Conservation (phyloP, 2,888 invertebrate species). For the Microctonus hyperodae region DNA sequence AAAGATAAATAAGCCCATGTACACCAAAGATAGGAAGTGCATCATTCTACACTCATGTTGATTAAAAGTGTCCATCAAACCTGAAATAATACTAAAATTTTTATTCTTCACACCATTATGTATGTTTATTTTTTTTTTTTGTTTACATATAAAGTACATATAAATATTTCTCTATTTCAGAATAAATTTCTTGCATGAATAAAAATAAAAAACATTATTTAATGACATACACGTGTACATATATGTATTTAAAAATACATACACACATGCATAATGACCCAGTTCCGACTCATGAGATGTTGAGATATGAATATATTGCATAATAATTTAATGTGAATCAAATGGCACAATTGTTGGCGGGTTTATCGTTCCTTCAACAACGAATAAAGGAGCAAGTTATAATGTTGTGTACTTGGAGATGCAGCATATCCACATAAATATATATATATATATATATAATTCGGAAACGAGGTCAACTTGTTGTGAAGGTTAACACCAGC, state of each 20-base stretch:
- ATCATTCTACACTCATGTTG: background rate
- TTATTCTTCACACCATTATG: background rate
- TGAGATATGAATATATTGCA: background rate
- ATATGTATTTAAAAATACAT: no score
- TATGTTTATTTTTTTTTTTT: background rate
- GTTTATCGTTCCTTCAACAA: background rate
- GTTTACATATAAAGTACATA: background rate
- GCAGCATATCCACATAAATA: no score
- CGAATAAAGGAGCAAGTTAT: background rate
- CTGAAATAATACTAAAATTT: background rate
- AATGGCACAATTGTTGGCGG: background rate
- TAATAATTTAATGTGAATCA: background rate
- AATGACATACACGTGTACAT: background rate
- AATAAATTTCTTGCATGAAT: background rate
- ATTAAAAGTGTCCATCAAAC: background rate
- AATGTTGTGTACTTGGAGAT: no score
- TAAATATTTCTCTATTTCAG: background rate
- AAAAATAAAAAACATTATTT: background rate
- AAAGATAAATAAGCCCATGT: background rate
- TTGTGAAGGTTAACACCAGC: background rate
- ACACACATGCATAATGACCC: background rate
- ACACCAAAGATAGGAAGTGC: background rate
- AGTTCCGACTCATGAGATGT: background rate
- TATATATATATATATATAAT: background rate
- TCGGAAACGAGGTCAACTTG: constrained; percentile 14